Percentiles rank a stretch among this genome's conserved stretches.
These are phyloP conservation scores for Trachelus troglodyta DNA, from an alignment of 2,888 invertebrate species.

Conservation along the genomic window DNA sequence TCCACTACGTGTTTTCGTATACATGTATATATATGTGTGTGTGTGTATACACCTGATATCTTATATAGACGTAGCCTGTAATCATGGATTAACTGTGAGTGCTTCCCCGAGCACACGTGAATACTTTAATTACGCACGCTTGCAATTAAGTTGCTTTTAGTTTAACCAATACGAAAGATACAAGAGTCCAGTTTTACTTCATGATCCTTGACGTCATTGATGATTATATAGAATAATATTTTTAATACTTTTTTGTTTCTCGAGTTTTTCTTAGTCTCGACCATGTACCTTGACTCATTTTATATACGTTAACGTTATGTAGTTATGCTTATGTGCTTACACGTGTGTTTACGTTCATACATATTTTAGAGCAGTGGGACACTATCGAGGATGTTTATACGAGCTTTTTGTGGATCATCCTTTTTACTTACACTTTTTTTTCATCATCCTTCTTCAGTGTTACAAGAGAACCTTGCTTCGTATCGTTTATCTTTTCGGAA, in stretches of 20 bases:
- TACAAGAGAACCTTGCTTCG: background rate
- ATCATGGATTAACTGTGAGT: background rate
- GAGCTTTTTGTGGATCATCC: no score
- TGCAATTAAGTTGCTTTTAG: background rate
- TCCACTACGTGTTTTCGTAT: background rate
- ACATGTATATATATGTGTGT: no score
- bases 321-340: background rate
- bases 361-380: background rate
- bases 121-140: background rate
- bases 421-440: no score
- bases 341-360: background rate
- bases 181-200: background rate
- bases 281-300: background rate
- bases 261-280: background rate
- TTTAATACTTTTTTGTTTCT: background rate
- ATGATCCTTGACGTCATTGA: background rate
- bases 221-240: background rate
- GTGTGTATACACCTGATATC: no score
- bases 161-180: background rate
- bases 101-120: background rate
- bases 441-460: no score
- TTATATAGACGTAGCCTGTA: background rate
- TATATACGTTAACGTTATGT: background rate
- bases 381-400: no score
- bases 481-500: background rate